Evolutionary conservation across 2,113 vertebrate genomes (phyloP), one percentile per base, ranked within the genome.

Genomic region (rat (Rattus norvegicus)): DNA sequence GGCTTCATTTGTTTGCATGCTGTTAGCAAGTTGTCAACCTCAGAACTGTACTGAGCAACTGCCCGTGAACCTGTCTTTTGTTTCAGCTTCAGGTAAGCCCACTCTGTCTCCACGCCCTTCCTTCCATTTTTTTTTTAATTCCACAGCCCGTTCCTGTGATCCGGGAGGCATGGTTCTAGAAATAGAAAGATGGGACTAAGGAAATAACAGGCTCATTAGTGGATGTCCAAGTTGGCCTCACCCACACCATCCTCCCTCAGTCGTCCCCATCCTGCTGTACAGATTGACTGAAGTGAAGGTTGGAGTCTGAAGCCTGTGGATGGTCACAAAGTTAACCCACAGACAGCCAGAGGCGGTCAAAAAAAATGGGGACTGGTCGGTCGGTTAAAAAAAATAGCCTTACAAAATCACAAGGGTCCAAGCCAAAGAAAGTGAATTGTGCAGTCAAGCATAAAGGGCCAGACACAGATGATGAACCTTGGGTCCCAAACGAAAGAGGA

Each of bases 1-100:
- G 88, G 59, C 52, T 54, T 63, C 93, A 92, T 97, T 97, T 54
- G 59, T 84, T 94, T 97, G 96, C 97, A 86, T 16, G 19, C 26
- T 14, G 67, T 13, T 91, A 83, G 95, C 83, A 24, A 95, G 86
- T 97, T 97, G 96, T 97, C 97, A 97, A 47, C 92, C 94, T 76
- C 52, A 95, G 93, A 92, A 94, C 77, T 14, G 24, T 30, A 63
- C 47, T 0, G 86, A 96, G 95, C 59, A 69, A 43, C 81, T 52
- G 72, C 59, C 83, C 95, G 0, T 1, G 73, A 96, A 97, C 95
- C 96, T 94, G 30, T 36, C 91, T 91, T 93, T 97, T 90, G 91
- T 97, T 93, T 85, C 43, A 0, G 67, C 56, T 80, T 72, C 63
- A 54, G 19, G 19, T 24, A 7, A 54, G 77, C 43, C 30, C 17